These are phyloP conservation scores for Antennarius maculatus DNA, from an alignment of 2,797 vertebrate species.

Conservation along the genomic window DNA sequence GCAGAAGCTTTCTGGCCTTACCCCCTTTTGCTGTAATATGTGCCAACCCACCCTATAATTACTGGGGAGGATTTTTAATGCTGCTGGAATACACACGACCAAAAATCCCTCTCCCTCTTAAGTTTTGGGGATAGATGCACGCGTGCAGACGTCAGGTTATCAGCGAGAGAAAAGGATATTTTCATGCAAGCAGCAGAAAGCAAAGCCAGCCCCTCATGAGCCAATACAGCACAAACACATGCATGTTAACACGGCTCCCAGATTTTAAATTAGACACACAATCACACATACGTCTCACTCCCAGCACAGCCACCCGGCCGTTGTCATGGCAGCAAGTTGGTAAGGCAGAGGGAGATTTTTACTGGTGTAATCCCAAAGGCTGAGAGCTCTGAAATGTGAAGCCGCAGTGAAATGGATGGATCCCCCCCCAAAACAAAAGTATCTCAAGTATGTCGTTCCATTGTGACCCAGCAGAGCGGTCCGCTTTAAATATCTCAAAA, in stretches of 20 bases:
- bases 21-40: constrained; percentile 24
- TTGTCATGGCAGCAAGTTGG: constrained; percentile 85
- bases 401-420: constrained; percentile 58
- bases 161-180: constrained; percentile 2
- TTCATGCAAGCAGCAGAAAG: not conserved
- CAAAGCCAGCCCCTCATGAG: constrained; percentile 22
- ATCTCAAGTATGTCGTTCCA: constrained; percentile 33
- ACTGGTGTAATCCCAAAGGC: constrained; percentile 78
- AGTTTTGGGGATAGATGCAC: constrained; percentile 9
- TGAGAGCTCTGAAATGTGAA: constrained; percentile 76
- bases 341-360: constrained; percentile 73
- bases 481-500: constrained; percentile 15
- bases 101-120: not conserved
- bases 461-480: constrained; percentile 33
- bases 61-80: constrained; percentile 30
- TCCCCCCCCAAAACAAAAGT: not conserved
- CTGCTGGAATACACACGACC: constrained; percentile 5
- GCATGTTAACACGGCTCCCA: constrained; percentile 5
- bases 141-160: not conserved
- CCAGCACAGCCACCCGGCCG: constrained; percentile 67
- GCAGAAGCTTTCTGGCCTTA: constrained; percentile 46
- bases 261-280: constrained; percentile 69
- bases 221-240: constrained; percentile 24
- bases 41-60: constrained; percentile 47
- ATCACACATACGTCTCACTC: constrained; percentile 62